A percentile compares a stretch with the other conserved stretches of the same genome.
Evolutionary conservation across 1,140 invertebrate species (phyloP).

Genomic region (Hydropsyche tenuis): DNA sequence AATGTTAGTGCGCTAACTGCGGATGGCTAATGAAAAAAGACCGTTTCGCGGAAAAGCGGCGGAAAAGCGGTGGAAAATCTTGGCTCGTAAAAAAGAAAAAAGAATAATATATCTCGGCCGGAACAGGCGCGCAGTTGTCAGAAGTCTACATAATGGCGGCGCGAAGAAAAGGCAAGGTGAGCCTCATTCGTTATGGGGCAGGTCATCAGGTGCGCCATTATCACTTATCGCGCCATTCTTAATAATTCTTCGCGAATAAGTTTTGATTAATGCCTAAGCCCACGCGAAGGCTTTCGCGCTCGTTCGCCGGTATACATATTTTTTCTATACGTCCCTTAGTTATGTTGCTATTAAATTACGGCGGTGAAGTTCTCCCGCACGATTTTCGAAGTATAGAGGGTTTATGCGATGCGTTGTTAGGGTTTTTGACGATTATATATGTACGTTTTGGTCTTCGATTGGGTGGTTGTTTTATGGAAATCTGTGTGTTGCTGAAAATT

Average conservation of each 20-base stretch:
- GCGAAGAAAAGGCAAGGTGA: slow-evolving; percentile 1
- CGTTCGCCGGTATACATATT: no score
- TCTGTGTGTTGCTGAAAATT: no score
- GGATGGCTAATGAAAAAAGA: not conserved
- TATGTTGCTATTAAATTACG: no score
- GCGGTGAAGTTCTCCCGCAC: no score
- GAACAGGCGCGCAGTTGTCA: not conserved
- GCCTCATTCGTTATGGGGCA: slow-evolving; percentile 22
- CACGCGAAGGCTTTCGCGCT: not conserved
- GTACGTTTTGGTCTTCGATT: no score
- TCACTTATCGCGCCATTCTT: slow-evolving; percentile 37
- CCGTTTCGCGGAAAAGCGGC: not conserved
- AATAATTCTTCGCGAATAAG: slow-evolving; percentile 28
- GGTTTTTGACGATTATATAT: no score
- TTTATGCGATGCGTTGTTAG: no score
- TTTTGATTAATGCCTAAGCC: slow-evolving; percentile 29
- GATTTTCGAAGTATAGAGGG: no score
- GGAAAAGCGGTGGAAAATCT: not conserved
- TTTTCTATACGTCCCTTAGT: no score
- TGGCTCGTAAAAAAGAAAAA: slow-evolving; percentile 11
- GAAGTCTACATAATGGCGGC: slow-evolving; percentile 16
- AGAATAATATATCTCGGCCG: not conserved
- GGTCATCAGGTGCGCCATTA: slow-evolving; percentile 38
- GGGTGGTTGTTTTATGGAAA: no score
- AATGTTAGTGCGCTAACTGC: no score